Evolutionary conservation across 2,113 vertebrate genomes (phyloP).

Genomic region (Alouatta palliata): DNA sequence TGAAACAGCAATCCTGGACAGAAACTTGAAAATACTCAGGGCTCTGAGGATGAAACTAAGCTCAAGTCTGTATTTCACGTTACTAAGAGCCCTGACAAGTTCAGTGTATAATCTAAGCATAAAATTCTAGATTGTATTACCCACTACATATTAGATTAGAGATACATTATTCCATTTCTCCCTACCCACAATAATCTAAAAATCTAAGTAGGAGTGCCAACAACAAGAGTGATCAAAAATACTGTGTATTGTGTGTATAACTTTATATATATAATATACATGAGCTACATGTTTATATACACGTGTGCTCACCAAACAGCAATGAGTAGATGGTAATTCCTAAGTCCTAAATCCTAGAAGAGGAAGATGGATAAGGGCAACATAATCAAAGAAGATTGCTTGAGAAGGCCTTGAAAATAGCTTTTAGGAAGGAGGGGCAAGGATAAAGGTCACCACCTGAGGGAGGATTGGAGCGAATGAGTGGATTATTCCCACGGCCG

Average conservation of each 20-base stretch:
- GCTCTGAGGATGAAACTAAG: neutral
- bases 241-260: neutral
- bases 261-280: neutral
- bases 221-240: neutral
- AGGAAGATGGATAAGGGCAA: neutral
- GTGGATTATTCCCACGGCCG: neutral
- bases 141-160: neutral
- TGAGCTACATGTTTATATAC: neutral
- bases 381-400: neutral
- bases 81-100: neutral
- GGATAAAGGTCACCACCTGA: slow-evolving; percentile 19
- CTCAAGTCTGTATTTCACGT: neutral
- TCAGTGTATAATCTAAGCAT: neutral
- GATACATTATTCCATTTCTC: neutral
- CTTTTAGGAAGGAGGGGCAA: neutral
- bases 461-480: neutral
- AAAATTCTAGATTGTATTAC: neutral
- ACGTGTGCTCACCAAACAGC: neutral
- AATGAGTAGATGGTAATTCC: neutral
- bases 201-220: neutral
- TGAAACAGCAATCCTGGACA: neutral
- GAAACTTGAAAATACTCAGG: neutral
- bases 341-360: neutral
- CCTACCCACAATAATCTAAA: neutral
- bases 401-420: neutral